phyloP scores from a whole-genome alignment of 2,113 vertebrate species.

The Hymenochirus boettgeri region DNA sequence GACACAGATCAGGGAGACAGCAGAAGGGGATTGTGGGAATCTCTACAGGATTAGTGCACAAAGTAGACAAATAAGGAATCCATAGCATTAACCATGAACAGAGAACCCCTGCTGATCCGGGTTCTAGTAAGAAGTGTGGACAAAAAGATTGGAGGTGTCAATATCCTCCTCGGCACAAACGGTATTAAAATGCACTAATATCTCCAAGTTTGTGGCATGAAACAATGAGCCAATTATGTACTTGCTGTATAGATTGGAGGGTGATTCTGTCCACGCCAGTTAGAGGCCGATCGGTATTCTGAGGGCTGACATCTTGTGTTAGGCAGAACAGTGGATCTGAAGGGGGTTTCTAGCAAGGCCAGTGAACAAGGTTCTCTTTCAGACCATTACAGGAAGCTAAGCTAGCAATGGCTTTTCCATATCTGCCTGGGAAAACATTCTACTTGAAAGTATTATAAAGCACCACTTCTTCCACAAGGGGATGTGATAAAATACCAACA shows the following conservation, averaged over 20 bases:
- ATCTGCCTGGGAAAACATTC: too few species aligned
- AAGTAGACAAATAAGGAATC: conserved; percentile 47
- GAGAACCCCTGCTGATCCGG: conserved; percentile 49
- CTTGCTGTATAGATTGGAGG: conserved; percentile 47
- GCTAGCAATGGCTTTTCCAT: too few species aligned
- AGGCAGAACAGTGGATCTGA: conserved; percentile 55
- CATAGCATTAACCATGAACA: conserved; percentile 44
- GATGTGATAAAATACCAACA: too few species aligned
- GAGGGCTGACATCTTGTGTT: conserved; percentile 48
- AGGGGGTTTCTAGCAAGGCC: conserved; percentile 18
- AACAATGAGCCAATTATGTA: conserved; percentile 58
- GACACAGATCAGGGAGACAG: conserved; percentile 41
- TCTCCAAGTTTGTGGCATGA: conserved; percentile 41
- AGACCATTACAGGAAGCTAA: too few species aligned
- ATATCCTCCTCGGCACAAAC: conserved; percentile 5
- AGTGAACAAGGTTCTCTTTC: too few species aligned
- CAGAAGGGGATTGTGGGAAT: conserved; percentile 50
- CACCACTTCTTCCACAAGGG: too few species aligned
- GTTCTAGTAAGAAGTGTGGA: conserved; percentile 52
- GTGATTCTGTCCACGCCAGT: conserved; percentile 56
- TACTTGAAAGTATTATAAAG: too few species aligned
- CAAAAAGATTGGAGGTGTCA: conserved; percentile 53
- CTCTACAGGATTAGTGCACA: conserved; percentile 59
- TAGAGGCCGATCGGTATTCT: conserved; percentile 47
- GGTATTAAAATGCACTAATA: conserved; percentile 23